These are phyloP conservation scores for Macropis europaea DNA, from an alignment of 2,888 invertebrate species.

Conservation along the genomic window DNA sequence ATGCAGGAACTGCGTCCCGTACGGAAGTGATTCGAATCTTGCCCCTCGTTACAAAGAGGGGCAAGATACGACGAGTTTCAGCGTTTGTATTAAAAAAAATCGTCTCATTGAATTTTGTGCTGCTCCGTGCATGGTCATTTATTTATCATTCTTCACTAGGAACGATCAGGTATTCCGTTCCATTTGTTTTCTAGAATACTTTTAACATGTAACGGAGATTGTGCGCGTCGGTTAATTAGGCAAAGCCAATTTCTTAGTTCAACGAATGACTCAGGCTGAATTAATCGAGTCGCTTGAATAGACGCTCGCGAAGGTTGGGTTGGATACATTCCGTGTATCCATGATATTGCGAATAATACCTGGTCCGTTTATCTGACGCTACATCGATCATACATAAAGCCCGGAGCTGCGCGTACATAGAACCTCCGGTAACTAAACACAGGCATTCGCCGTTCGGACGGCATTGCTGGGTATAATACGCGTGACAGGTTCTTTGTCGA, in stretches of 20 bases:
- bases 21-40: too few species aligned
- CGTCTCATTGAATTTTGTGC: too few species aligned
- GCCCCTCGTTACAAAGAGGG: too few species aligned
- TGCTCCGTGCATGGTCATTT: too few species aligned
- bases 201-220: too few species aligned
- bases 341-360: slow-evolving; percentile 26
- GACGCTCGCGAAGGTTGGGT: background rate
- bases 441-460: slow-evolving; percentile 5
- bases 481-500: slow-evolving; percentile 37
- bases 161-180: too few species aligned
- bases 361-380: slow-evolving; percentile 32
- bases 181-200: too few species aligned
- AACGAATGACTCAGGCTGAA: background rate
- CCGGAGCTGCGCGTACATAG: slow-evolving; percentile 9
- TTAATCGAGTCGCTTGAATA: slow-evolving; percentile 1
- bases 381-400: slow-evolving; percentile 45
- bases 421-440: slow-evolving; percentile 21
- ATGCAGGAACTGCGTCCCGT: background rate
- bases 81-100: too few species aligned
- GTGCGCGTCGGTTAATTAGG: too few species aligned
- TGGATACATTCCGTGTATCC: slow-evolving; percentile 6
- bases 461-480: slow-evolving; percentile 12
- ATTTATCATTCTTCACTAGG: too few species aligned
- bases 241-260: background rate
- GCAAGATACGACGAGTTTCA: too few species aligned